phyloP scores from a whole-genome alignment of 2,888 invertebrate species.

The Megalurothrips usitatus region DNA sequence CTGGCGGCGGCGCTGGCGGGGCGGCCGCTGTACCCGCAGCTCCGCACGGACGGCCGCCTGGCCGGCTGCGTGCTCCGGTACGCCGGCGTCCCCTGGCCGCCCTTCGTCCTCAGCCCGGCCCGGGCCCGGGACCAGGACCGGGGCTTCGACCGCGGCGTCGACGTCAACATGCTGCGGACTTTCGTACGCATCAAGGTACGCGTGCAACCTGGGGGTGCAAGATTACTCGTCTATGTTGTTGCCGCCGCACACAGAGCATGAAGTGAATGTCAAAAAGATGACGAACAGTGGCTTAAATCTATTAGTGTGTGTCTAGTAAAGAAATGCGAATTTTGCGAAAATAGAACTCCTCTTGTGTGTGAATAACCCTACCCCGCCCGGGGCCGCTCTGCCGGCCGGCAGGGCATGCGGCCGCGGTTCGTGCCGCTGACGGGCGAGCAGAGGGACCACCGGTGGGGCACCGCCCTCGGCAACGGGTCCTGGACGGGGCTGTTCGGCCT shows the following conservation, averaged over 20 bases:
- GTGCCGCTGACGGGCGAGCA: neutral
- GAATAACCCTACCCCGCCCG: too few species aligned
- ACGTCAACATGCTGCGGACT: constrained; percentile 8
- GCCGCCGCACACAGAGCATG: too few species aligned
- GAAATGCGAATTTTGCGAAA: too few species aligned
- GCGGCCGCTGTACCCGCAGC: constrained; percentile 28
- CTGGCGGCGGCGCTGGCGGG: constrained; percentile 1
- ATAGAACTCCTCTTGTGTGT: too few species aligned
- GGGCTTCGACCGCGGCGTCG: constrained; percentile 10
- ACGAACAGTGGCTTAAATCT: too few species aligned
- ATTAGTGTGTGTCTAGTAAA: too few species aligned
- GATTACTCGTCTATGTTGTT: too few species aligned
- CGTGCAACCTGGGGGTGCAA: neutral
- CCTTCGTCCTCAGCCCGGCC: neutral
- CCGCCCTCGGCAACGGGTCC: neutral
- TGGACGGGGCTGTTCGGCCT: constrained; percentile 4
- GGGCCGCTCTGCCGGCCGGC: neutral
- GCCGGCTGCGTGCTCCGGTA: neutral
- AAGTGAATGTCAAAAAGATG: too few species aligned
- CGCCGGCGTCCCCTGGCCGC: neutral
- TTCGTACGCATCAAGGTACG: neutral
- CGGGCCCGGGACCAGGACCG: neutral
- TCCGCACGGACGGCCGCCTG: neutral
- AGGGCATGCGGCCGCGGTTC: neutral
- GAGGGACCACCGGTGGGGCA: neutral